Base-by-base conservation (phyloP, 2,113 vertebrate genomes). In the Hyla sarda region DNA sequence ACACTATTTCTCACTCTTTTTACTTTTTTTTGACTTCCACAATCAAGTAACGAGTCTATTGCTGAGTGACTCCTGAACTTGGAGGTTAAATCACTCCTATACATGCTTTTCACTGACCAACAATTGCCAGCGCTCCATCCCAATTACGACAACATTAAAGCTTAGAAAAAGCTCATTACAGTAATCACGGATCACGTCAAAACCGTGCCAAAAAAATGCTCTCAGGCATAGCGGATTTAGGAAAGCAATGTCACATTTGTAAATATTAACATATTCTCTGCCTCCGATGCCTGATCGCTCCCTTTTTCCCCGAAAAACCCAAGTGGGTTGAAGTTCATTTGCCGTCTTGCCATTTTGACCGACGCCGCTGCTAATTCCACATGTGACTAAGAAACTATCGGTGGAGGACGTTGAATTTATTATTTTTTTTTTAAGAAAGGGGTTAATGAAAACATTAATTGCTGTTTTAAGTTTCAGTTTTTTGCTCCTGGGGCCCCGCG, bases 371-470 rank as follows among this genome's bases (percentile, higher is more conserved):
- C 16, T n/a, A n/a, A n/a, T 25, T 34, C 41, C 21, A 28, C 5
- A 75, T 47, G 17, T 48, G 54, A 28, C 23, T 74, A 78, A 37
- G 54, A 17, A 85, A n/a, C n/a, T 23, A 85, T 67, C 60, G 65
- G n/a, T 45, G 7, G 19, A 37, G n/a, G 75, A 75, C 34, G 54
- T 74, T 32, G 17, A 47, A 21, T 81, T 72, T 58, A 23, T 41
- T 58, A 6, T 37, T 54, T 23, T 17, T 19, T 30, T 45, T 12
- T 48, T 73, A 65, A n/a, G n/a, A n/a, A 67, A 79, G 87, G 47
- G 88, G 92, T 93, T 91, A 92, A 92, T 82, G 87, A 87, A 80
- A 80, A 83, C 88, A 88, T 87, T 89, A 89, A 88, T 88, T 85
- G 89, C 88, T 84, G 88, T 78, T 87, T 41, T 89, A 85, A 89